A percentile compares a stretch with the other conserved stretches of the same genome.
Conservation (phyloP, 2,113 vertebrate genomes). For the Zosterops hypoxanthus region DNA sequence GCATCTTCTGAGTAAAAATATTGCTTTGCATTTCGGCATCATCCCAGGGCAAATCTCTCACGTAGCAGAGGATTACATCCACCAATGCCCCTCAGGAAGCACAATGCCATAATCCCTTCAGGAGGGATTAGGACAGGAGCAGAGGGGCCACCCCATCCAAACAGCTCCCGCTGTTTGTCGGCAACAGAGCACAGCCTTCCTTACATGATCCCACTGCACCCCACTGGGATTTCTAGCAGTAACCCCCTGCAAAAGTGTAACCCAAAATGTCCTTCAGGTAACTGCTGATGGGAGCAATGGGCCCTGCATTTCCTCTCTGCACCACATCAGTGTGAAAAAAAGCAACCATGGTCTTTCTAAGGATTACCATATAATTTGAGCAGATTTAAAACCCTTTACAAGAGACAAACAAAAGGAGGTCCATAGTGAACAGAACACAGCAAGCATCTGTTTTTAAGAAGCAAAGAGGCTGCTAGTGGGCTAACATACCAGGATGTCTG, state of each 20-base stretch:
- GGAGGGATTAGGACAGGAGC: neutral
- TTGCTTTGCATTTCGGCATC: neutral
- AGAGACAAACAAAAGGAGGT: neutral
- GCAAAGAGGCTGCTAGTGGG: neutral
- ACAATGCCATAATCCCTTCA: neutral
- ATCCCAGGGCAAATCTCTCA: neutral
- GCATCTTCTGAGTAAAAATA: neutral
- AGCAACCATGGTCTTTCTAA: rapidly evolving
- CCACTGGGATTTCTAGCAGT: neutral
- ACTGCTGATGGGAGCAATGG: neutral
- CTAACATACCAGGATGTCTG: rapidly evolving
- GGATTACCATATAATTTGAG: neutral
- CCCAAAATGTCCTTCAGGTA: neutral
- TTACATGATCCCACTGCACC: neutral
- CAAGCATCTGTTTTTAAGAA: neutral
- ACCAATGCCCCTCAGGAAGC: neutral
- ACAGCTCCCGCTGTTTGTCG: neutral
- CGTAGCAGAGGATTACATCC: neutral
- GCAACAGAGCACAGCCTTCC: neutral
- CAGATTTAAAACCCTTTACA: neutral
- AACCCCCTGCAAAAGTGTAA: neutral
- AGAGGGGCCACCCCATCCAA: neutral
- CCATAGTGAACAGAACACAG: neutral
- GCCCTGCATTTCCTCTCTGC: neutral
- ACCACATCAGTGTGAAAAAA: neutral